Evolutionary conservation across 2,888 invertebrate species (phyloP).

Genomic region (Cryptosula pallasiana): DNA sequence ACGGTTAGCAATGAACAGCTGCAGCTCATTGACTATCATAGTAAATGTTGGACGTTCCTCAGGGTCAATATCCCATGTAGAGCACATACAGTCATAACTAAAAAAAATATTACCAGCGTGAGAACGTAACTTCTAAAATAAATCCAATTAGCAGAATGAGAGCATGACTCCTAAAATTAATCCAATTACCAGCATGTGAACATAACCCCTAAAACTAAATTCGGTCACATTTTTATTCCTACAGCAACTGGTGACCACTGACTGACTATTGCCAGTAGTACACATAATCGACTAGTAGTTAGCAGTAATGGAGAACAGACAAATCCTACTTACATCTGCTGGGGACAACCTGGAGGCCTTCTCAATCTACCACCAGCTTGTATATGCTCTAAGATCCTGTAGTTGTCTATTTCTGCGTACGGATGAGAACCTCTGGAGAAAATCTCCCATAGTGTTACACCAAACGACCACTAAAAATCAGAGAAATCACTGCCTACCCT

Average conservation of each 20-base stretch:
- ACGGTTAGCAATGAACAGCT: constrained; percentile 4
- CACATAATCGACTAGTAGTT: too few species aligned
- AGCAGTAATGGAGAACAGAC: too few species aligned
- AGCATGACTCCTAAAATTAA: too few species aligned
- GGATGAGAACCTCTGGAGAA: constrained; percentile 55
- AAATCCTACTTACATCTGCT: constrained; percentile 47
- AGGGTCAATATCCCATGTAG: not conserved
- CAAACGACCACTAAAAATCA: constrained; percentile 57
- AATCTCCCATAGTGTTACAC: constrained; percentile 56
- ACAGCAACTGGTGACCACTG: too few species aligned
- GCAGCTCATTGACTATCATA: not conserved
- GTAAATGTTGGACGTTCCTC: not conserved
- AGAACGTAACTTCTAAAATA: too few species aligned
- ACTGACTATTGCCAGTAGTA: too few species aligned
- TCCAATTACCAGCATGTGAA: too few species aligned
- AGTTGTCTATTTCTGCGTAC: constrained; percentile 56
- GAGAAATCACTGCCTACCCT: too few species aligned
- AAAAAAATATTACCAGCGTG: not conserved
- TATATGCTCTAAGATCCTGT: constrained; percentile 54
- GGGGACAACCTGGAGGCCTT: constrained; percentile 55
- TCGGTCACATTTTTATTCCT: too few species aligned
- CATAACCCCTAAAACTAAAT: too few species aligned
- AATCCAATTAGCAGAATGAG: too few species aligned
- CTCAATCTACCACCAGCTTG: constrained; percentile 53
- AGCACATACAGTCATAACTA: not conserved